Conservation (phyloP, 2,888 invertebrate genomes). For the Synanthedon tipuliformis region DNA sequence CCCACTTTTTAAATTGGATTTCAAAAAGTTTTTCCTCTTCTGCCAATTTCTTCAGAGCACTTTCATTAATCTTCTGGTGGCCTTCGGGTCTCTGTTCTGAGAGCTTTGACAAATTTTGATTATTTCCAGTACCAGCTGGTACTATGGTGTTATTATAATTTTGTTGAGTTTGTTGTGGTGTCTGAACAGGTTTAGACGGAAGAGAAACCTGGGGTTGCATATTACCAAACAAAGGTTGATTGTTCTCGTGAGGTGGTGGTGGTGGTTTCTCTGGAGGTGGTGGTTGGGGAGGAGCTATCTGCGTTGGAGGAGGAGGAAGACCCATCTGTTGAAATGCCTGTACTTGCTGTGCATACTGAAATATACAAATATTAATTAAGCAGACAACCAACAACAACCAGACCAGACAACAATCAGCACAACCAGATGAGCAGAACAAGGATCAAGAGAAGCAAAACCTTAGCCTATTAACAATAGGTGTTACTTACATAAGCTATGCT, state of each 20-base stretch:
- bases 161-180: slow-evolving; percentile 6
- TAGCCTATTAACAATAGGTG: too few species aligned
- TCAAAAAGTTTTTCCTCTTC: slow-evolving; percentile 87
- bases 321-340: slow-evolving; percentile 37
- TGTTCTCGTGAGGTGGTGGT: slow-evolving; percentile 37
- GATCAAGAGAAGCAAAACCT: too few species aligned
- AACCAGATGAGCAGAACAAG: too few species aligned
- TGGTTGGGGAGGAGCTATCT: slow-evolving; percentile 28
- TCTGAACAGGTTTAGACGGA: slow-evolving; percentile 10
- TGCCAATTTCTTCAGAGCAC: slow-evolving; percentile 51
- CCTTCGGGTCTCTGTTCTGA: background rate
- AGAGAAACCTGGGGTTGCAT: slow-evolving; percentile 14
- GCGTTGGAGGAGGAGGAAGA: slow-evolving; percentile 27
- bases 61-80: slow-evolving; percentile 24
- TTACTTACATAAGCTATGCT: too few species aligned
- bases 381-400: too few species aligned
- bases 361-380: slow-evolving; percentile 7
- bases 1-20: slow-evolving; percentile 91
- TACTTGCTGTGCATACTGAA: slow-evolving; percentile 57
- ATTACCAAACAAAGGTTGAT: slow-evolving; percentile 40
- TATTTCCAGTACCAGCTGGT: slow-evolving; percentile 23
- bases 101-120: slow-evolving; percentile 10
- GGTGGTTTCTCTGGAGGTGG: slow-evolving; percentile 45
- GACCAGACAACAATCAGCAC: too few species aligned
- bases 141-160: slow-evolving; percentile 17